Percentiles rank a stretch among this genome's conserved stretches.
Conservation (phyloP, 1,140 invertebrate genomes). For the Acyrthosiphon pisum region DNA sequence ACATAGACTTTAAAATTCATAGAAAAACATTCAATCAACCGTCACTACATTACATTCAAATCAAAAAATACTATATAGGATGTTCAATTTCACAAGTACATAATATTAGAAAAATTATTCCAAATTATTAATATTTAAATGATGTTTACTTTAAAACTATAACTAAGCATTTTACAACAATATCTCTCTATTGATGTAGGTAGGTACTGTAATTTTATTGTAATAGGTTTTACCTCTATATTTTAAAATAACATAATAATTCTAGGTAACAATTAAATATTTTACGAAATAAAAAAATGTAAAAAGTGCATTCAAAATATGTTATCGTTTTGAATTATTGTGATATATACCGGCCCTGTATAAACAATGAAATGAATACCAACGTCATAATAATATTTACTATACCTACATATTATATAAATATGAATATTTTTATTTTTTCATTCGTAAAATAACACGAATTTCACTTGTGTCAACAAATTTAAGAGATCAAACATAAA, state of each 20-base stretch:
- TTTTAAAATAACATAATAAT: neutral
- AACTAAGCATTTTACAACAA: neutral
- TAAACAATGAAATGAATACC: neutral
- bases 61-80: neutral
- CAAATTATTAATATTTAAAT: neutral
- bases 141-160: neutral
- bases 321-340: neutral
- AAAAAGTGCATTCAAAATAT: neutral
- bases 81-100: neutral
- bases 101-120: neutral
- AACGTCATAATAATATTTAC: neutral
- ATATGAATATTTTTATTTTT: neutral
- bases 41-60: neutral
- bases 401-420: neutral
- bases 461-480: conserved; percentile 30
- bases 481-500: conserved; percentile 1
- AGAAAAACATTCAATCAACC: neutral
- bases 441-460: neutral
- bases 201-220: neutral
- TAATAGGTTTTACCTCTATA: neutral
- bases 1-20: neutral
- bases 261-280: neutral
- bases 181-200: neutral
- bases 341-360: neutral
- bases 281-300: neutral